Evolutionary conservation across 2,797 vertebrate species (phyloP), one percentile per base, ranked within the genome.

Genomic region (Notolabrus celidotus): DNA sequence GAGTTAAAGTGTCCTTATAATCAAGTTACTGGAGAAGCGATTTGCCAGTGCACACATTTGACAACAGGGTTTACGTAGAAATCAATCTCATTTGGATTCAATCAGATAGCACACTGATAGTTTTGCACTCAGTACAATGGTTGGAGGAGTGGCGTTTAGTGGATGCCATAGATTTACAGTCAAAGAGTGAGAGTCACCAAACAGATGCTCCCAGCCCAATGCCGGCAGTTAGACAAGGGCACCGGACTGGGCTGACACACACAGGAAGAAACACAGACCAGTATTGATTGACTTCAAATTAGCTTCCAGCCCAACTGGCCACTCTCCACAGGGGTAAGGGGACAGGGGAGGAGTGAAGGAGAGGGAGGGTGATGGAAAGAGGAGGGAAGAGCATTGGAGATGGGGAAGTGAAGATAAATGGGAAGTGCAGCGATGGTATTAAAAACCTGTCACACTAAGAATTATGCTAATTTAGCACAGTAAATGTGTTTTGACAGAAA

Each of bases 211-310:
- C 60, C 62, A 77, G 71, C 56, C 67, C 73, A 47, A 42, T 54
- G 74, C 73, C 45, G 54, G 61, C 76, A 79, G 84, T 83, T 71
- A 83, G 86, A 82, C 90, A 86, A 88, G 91, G 88, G 88, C 85
- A 87, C 79, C 19, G 71, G 84, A 88, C 80, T 41, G 56, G 46
- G 80, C 74, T 88, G 67, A 89, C 83, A 84, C 88, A 75, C 88
- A 84, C 90, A 87, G 88, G 91, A 94, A 93, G 88, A 89, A 86
- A 89, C 88, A 84, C 84, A 90, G 86, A 92, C 91, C 23, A 34
- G 19, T 93, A 93, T 93, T 92, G 92, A 94, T 93, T 88, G 75
- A 80, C 85, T 85, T 89, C 85, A 90, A 92, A 93, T 93, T 88
- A 90, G 87, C 92, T 92, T 85, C 82, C 84, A 88, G 77, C 61